Evolutionary conservation across 64 coral and sea anemone genomes (phyloP).

Genomic region (Stichodactyla mertensii): DNA sequence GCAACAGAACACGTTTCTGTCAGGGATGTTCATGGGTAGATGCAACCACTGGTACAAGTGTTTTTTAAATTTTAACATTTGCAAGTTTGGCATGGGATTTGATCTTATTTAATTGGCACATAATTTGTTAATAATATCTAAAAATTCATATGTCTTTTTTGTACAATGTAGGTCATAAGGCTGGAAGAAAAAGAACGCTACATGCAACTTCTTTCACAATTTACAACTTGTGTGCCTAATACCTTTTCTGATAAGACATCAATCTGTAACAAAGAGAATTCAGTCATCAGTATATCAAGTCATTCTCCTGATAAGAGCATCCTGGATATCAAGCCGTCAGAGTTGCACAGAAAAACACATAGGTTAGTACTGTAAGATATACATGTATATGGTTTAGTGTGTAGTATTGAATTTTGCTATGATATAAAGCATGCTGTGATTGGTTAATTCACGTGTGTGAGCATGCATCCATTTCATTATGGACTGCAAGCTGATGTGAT

Average conservation of each 20-base stretch:
- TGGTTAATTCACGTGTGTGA: too few species aligned
- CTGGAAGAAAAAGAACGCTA: conserved; percentile 49
- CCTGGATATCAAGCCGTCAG: conserved; percentile 19
- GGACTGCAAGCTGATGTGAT: too few species aligned
- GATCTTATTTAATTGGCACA: too few species aligned
- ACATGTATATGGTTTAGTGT: background rate
- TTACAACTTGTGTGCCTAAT: conserved; percentile 17
- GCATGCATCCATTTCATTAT: too few species aligned
- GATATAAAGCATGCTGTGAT: too few species aligned
- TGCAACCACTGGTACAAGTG: too few species aligned
- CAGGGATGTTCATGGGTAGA: too few species aligned
- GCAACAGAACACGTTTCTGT: too few species aligned
- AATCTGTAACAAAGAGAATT: background rate
- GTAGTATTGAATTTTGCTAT: too few species aligned
- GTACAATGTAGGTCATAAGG: conserved; percentile 34
- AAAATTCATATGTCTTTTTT: background rate
- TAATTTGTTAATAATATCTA: too few species aligned
- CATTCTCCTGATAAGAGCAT: conserved; percentile 7
- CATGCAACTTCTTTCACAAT: conserved; percentile 49
- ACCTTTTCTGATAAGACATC: background rate
- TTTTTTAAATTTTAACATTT: too few species aligned
- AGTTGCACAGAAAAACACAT: background rate
- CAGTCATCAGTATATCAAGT: background rate
- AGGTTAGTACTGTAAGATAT: background rate
- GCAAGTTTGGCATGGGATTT: too few species aligned